Evolutionary conservation across 2,888 invertebrate species (phyloP), one percentile per base, ranked within the genome.

Genomic region (Cataglyphis albicans): DNA sequence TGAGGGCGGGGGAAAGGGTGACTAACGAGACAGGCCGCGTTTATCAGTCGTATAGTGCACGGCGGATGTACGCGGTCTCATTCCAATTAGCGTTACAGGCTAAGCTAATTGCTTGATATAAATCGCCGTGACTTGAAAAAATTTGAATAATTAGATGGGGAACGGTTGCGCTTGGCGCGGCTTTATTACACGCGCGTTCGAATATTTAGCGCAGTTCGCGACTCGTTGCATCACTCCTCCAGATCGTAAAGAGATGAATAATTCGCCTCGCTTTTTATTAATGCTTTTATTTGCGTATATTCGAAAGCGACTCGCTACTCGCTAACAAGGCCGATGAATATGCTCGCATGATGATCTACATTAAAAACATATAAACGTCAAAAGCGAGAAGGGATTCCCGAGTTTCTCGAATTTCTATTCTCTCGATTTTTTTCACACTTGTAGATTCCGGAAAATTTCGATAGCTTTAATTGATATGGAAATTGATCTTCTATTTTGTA

Each of bases 41-140:
- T 89, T 88, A 89, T 89, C 89, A 87, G 84, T 82, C 75, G 63
- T 76, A 48, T 76, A 81, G 80, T 52, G 64, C 74, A 9, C 48
- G 73, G 83, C 76, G 82, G 75, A 74, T 84, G 87, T 82, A 85
- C 81, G 81, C 82, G 85, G 82, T 85, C 87, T 87, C 86, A 82
- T 89, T 90, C 90, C 88, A 90, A 90, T 90, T 90, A 90, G 90
- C 84, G 90, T 83, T 86, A 87, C 87, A 90, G 87, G 74, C 86
- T n/a, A 74, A 68, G 88, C 90, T 90, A 90, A 90, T 90, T 90
- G 89, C 90, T 87, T 73, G 90, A 90, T 90, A 90, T 90, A 89
- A 89, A 90, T 90, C 90, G 88, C 81, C 81, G 87, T 68, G 86
- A 89, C 84, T 85, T 88, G 84, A 90, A 90, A 90, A 84, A 86